Evolutionary conservation across 2,888 invertebrate species (phyloP).

Genomic region (Hipparchia sbordonii): DNA sequence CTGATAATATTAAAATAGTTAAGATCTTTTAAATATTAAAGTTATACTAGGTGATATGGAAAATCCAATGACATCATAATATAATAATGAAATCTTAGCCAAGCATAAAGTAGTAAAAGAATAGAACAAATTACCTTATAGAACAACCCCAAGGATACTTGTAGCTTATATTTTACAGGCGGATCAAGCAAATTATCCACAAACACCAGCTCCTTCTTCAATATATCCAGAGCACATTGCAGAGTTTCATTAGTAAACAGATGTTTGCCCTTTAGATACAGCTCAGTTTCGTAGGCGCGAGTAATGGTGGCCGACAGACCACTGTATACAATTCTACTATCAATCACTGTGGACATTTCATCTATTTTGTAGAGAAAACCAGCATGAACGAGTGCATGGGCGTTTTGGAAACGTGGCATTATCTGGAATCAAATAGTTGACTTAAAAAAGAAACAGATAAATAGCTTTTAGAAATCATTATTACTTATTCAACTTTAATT

Average conservation of each 20-base stretch:
- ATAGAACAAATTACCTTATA: constrained; percentile 77
- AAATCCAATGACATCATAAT: no score
- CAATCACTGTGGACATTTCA: constrained; percentile 53
- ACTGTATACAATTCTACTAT: constrained; percentile 80
- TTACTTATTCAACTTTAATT: no score
- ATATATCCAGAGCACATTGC: constrained; percentile 53
- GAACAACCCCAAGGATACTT: constrained; percentile 83
- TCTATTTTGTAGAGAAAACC: constrained; percentile 83
- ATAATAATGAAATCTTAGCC: no score
- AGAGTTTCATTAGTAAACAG: constrained; percentile 66
- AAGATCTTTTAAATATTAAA: no score
- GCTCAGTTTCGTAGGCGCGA: constrained; percentile 76
- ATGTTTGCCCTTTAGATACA: constrained; percentile 62
- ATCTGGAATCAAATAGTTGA: constrained; percentile 75
- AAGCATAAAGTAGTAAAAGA: not conserved
- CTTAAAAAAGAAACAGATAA: no score
- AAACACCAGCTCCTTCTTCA: constrained; percentile 54
- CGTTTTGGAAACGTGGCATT: constrained; percentile 87
- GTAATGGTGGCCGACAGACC: constrained; percentile 66
- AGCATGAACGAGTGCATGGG: constrained; percentile 88
- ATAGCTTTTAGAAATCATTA: no score
- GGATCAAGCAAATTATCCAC: constrained; percentile 75
- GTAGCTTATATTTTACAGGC: constrained; percentile 80
- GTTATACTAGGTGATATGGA: no score
- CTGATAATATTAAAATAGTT: no score